Percentiles rank a stretch among this genome's conserved stretches.
Conservation (phyloP, 2,113 vertebrate genomes). For the Rallus limicola region DNA sequence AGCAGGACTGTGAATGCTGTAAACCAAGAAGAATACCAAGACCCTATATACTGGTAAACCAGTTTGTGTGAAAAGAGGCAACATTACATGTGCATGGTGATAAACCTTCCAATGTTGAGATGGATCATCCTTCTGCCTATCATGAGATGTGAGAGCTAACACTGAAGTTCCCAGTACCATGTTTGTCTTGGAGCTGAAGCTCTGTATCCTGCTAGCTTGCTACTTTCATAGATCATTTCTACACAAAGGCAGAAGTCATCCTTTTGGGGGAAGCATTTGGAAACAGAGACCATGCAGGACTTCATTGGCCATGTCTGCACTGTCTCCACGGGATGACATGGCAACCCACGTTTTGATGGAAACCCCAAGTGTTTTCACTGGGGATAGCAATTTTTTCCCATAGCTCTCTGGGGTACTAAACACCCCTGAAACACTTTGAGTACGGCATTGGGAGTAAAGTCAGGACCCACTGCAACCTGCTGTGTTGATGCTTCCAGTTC, state of each 20-base stretch:
- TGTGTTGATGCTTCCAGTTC: background rate
- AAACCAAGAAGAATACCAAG: background rate
- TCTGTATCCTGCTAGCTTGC: background rate
- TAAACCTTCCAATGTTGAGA: rapidly evolving
- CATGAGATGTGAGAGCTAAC: rapidly evolving
- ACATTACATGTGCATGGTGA: rapidly evolving
- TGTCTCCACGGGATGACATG: background rate
- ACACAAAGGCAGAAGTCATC: background rate
- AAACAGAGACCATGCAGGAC: background rate
- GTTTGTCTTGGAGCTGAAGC: background rate
- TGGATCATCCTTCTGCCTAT: background rate
- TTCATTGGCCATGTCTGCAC: background rate
- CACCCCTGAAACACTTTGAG: background rate
- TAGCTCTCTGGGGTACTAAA: background rate
- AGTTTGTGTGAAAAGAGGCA: background rate
- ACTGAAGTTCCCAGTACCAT: background rate
- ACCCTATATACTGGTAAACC: background rate
- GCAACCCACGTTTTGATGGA: background rate
- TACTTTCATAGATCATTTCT: background rate
- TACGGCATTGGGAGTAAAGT: background rate
- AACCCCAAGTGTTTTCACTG: background rate
- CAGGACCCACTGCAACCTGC: background rate
- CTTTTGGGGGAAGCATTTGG: background rate
- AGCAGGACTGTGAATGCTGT: background rate
- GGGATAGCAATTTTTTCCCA: background rate